Conservation (phyloP, 2,888 invertebrate genomes). For the Drosophila neotestacea region DNA sequence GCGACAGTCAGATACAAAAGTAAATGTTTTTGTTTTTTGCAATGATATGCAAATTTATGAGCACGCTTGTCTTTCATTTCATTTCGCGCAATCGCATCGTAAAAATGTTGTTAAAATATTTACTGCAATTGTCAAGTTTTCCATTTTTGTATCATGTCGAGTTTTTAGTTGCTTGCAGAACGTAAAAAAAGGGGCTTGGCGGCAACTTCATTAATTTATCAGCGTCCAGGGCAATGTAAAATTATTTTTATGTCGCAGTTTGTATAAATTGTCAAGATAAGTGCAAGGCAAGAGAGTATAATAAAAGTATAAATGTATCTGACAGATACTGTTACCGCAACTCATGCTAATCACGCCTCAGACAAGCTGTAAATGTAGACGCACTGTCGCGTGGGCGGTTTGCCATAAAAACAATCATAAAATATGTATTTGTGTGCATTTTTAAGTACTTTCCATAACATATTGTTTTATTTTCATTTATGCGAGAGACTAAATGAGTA, state of each 20-base stretch:
- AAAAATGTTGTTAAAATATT: conserved; percentile 65
- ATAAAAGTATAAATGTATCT: conserved; percentile 51
- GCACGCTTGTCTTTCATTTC: conserved; percentile 38
- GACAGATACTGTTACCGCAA: conserved; percentile 51
- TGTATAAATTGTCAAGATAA: conserved; percentile 45
- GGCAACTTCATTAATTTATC: conserved; percentile 67
- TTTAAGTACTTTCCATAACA: conserved; percentile 4
- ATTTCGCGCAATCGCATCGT: conserved; percentile 58
- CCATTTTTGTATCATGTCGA: neutral
- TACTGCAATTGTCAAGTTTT: conserved; percentile 49
- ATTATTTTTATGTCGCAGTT: conserved; percentile 47
- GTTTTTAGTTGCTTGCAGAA: conserved; percentile 10
- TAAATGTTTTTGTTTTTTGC: conserved; percentile 41
- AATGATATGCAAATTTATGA: conserved; percentile 67
- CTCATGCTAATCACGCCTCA: conserved; percentile 63
- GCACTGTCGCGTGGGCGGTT: conserved; percentile 48
- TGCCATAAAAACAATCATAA: conserved; percentile 43
- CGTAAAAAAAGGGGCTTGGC: conserved; percentile 58
- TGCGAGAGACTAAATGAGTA: conserved; percentile 2
- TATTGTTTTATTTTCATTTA: conserved; percentile 22
- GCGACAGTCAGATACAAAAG: conserved; percentile 39
- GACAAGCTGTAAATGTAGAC: conserved; percentile 37
- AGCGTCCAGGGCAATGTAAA: conserved; percentile 44
- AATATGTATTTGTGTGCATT: conserved; percentile 17
- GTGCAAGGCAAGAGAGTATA: conserved; percentile 26